Percentiles rank a stretch among this genome's conserved stretches.
Evolutionary conservation across 2,797 vertebrate genomes (phyloP).

Genomic region (Australoheros facetus): DNA sequence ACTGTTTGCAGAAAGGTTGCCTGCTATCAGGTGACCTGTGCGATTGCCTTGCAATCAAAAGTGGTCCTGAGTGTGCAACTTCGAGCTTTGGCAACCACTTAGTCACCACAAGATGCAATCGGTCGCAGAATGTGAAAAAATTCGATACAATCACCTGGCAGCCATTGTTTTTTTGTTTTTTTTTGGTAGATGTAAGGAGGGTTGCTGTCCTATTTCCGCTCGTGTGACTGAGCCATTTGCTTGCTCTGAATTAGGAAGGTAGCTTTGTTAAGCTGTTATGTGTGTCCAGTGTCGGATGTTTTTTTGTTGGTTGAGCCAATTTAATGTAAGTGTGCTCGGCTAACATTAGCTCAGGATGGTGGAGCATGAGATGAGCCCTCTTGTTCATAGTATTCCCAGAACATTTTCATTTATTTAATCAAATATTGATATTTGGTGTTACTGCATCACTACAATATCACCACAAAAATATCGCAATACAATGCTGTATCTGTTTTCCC

Average conservation of each 20-base stretch:
- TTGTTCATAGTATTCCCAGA: neutral
- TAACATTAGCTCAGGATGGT: neutral
- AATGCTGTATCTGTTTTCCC: neutral
- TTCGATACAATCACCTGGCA: neutral
- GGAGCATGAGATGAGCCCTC: neutral
- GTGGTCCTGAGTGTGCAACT: too few species aligned
- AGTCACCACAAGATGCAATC: too few species aligned
- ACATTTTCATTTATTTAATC: neutral
- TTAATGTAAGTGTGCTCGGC: neutral
- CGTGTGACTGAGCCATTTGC: neutral
- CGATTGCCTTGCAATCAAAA: too few species aligned
- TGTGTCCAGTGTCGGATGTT: neutral
- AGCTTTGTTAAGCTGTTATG: neutral
- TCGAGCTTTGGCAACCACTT: too few species aligned
- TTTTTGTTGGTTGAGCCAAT: accelerated
- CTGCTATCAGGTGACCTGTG: too few species aligned
- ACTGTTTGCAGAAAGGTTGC: too few species aligned
- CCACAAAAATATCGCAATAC: neutral
- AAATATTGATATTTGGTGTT: neutral
- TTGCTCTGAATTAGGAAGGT: neutral
- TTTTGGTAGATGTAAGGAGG: too few species aligned
- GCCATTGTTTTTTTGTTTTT: too few species aligned
- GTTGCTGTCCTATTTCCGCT: neutral
- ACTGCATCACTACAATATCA: neutral
- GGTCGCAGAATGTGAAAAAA: too few species aligned